Evolutionary conservation across 2,797 vertebrate genomes (phyloP).

Genomic region (Sitta carolinensis): DNA sequence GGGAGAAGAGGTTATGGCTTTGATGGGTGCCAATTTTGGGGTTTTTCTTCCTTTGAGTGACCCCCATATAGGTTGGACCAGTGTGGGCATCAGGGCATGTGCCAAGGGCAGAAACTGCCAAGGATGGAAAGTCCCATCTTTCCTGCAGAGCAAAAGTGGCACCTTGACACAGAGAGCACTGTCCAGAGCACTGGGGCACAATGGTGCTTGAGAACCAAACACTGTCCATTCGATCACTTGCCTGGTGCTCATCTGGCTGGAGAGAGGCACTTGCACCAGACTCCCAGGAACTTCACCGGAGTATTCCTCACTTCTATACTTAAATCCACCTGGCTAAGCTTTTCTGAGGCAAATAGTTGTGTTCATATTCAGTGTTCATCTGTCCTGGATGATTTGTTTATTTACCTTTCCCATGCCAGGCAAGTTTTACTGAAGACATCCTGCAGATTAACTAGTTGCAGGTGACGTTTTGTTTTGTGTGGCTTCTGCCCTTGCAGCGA

Average conservation of each 20-base stretch:
- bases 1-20: neutral
- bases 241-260: neutral
- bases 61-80: accelerated
- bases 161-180: neutral
- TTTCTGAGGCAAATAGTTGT: neutral
- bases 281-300: neutral
- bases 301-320: neutral
- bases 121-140: neutral
- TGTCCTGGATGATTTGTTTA: neutral
- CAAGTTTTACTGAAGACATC: neutral
- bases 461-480: neutral
- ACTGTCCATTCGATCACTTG: accelerated
- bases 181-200: accelerated
- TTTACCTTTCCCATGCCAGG: neutral
- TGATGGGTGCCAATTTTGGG: accelerated
- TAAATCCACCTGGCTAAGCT: neutral
- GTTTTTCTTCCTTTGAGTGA: neutral
- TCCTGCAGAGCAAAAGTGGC: neutral
- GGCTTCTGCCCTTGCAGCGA: neutral
- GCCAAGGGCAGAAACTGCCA: neutral
- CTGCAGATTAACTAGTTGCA: neutral
- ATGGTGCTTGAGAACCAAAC: accelerated
- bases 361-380: neutral
- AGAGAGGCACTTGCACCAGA: neutral
- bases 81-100: accelerated